phyloP scores from a whole-genome alignment of 2,113 vertebrate species.

The Phalacrocorax brasilianus region DNA sequence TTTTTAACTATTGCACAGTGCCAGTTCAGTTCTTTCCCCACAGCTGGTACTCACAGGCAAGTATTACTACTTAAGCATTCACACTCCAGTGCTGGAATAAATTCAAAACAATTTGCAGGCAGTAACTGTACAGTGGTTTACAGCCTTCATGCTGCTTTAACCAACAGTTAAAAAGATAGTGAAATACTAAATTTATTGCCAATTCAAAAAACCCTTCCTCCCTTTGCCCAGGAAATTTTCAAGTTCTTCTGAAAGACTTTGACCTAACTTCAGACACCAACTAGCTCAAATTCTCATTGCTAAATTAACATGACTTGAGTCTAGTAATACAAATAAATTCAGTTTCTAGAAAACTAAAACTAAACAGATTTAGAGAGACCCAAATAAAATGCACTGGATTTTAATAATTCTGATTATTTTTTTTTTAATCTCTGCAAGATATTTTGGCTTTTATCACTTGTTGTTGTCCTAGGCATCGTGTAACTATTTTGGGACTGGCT shows the following conservation, averaged over 20 bases:
- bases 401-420: background rate
- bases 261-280: background rate
- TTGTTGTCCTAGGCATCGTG: background rate
- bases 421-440: background rate
- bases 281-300: background rate
- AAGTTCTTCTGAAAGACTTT: background rate
- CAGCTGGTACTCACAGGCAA: background rate
- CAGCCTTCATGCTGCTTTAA: background rate
- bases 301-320: background rate
- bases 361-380: background rate
- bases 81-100: background rate
- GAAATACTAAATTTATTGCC: background rate
- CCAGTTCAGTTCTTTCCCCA: background rate
- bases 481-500: background rate
- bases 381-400: background rate
- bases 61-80: background rate
- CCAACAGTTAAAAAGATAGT: background rate
- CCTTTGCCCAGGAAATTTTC: background rate
- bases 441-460: background rate
- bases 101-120: background rate
- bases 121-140: background rate
- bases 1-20: background rate
- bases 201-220: background rate
- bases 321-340: background rate
- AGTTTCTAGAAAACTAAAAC: background rate